Conservation (phyloP, 2,797 vertebrate genomes). For the Potorous gilbertii region DNA sequence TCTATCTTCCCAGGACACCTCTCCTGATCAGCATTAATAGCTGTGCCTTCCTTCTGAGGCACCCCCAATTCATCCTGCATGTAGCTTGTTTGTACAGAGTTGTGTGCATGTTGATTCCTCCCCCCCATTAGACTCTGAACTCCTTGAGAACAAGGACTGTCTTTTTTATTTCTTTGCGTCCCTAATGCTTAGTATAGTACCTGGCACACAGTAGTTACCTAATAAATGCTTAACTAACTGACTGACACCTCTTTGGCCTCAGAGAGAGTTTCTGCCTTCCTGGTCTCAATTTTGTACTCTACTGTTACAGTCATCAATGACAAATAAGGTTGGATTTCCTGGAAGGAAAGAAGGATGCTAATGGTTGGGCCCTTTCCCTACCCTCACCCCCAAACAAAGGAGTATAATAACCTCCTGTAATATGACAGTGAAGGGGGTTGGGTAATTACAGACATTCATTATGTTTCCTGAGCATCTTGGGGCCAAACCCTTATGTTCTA, state of each 20-base stretch:
- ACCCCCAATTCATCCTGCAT: not conserved
- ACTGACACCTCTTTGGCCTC: not conserved
- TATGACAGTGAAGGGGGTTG: not conserved
- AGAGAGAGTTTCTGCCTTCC: not conserved
- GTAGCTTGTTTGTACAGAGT: not conserved
- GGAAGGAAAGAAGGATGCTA: constrained; percentile 13
- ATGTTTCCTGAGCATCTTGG: not conserved
- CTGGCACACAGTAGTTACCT: not conserved
- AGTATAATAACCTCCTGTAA: not conserved
- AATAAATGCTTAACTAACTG: not conserved
- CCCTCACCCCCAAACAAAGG: not conserved
- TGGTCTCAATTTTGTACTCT: not conserved
- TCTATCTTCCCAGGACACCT: not conserved
- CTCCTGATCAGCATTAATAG: not conserved
- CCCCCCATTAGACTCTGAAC: not conserved
- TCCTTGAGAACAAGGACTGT: not conserved
- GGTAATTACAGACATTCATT: not conserved
- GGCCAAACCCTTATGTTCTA: not conserved
- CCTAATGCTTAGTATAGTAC: not conserved
- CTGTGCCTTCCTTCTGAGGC: not conserved
- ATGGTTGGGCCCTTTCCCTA: not conserved
- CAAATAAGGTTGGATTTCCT: constrained; percentile 8
- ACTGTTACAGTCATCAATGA: constrained; percentile 26
- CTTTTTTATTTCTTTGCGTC: not conserved
- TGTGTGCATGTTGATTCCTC: not conserved